Conservation (phyloP, 2,797 vertebrate species). For the Tragopan temminckii region DNA sequence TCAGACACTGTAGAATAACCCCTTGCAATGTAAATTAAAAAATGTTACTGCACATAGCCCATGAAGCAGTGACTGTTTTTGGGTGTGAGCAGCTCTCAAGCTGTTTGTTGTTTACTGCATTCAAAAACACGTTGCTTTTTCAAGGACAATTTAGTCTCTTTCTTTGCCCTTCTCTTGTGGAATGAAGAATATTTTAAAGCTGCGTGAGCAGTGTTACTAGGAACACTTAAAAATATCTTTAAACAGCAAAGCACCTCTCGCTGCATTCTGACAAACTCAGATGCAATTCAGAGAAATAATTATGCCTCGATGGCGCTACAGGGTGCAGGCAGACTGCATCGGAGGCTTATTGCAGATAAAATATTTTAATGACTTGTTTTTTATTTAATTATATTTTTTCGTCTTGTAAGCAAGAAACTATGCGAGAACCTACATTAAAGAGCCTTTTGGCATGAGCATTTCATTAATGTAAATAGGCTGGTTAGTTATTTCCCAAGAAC, state of each 20-base stretch:
- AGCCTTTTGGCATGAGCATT: slow-evolving; percentile 71
- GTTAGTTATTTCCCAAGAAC: slow-evolving; percentile 75
- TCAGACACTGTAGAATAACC: not conserved
- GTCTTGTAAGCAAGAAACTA: slow-evolving; percentile 47
- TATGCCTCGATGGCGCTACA: not conserved
- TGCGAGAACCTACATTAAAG: slow-evolving; percentile 30
- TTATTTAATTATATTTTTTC: slow-evolving; percentile 37
- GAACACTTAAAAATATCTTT: not conserved
- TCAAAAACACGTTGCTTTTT: not conserved
- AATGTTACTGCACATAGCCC: not conserved
- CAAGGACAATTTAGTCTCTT: not conserved
- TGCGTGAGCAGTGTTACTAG: not conserved
- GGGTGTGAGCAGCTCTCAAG: not conserved
- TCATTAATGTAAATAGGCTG: slow-evolving; percentile 76
- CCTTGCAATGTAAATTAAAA: not conserved
- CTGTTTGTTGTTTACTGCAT: not conserved
- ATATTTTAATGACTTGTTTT: slow-evolving; percentile 52
- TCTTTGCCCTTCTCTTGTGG: slow-evolving; percentile 14
- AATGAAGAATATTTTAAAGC: slow-evolving; percentile 18
- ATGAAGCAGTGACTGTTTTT: not conserved
- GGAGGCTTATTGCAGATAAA: slow-evolving; percentile 30
- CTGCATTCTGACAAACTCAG: slow-evolving; percentile 3
- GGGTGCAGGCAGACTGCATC: not conserved
- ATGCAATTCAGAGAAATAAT: not conserved
- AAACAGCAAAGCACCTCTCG: slow-evolving; percentile 4